phyloP scores from a whole-genome alignment of 2,888 invertebrate genomes.

The Nycteola revayana region DNA sequence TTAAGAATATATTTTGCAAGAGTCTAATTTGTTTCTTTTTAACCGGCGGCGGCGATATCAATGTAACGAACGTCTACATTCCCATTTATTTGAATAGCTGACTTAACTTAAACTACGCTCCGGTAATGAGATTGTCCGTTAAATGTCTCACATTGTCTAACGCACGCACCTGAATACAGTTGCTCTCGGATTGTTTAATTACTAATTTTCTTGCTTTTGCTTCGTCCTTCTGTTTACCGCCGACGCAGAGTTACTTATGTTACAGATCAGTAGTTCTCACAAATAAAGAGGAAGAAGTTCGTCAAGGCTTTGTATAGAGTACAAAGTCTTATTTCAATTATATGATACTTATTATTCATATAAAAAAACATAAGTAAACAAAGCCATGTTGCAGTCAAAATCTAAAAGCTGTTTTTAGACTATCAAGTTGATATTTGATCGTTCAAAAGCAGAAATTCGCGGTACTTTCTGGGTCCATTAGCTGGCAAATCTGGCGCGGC shows the following conservation, averaged over 20 bases:
- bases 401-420: neutral
- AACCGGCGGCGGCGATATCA: too few relatives aligned
- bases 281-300: too few relatives aligned
- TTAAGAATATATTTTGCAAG: neutral
- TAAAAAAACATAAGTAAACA: too few relatives aligned
- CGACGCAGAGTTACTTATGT: neutral
- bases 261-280: too few relatives aligned
- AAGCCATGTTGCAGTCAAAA: constrained; percentile 3
- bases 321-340: too few relatives aligned
- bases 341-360: too few relatives aligned
- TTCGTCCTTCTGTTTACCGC: constrained; percentile 24
- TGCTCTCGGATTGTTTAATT: constrained; percentile 40
- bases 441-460: too few relatives aligned
- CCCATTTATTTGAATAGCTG: too few relatives aligned
- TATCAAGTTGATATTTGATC: too few relatives aligned
- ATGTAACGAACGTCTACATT: too few relatives aligned
- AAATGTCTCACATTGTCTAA: constrained; percentile 23
- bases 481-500: constrained; percentile 33
- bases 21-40: too few relatives aligned
- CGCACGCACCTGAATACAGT: constrained; percentile 15
- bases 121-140: constrained; percentile 23
- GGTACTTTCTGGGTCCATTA: constrained; percentile 29
- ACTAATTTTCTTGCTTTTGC: constrained; percentile 44
- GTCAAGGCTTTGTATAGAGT: too few relatives aligned
- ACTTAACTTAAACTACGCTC: neutral